phyloP scores from a whole-genome alignment of 92 coral and sea anemone species.

The Actinostola sp. region DNA sequence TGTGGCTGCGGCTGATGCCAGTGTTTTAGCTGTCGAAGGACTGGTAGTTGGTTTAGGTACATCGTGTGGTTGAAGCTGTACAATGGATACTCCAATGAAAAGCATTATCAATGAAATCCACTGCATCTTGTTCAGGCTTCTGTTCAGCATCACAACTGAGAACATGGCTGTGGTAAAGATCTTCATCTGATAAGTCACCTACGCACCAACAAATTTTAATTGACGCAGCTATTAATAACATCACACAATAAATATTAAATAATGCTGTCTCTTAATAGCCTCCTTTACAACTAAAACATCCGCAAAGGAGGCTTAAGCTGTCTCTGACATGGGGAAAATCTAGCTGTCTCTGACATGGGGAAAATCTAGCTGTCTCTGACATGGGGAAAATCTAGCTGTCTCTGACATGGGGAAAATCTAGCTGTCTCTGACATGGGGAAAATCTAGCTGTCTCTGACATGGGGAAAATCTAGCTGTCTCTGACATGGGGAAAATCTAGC shows the following conservation, averaged over 20 bases:
- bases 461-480: too few species aligned
- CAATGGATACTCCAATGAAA: constrained; percentile 90
- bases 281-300: too few species aligned
- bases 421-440: too few species aligned
- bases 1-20: constrained; percentile 8
- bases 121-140: constrained; percentile 80
- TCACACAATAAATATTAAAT: background rate
- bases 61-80: constrained; percentile 74
- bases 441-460: too few species aligned
- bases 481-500: too few species aligned
- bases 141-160: constrained; percentile 91
- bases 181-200: constrained; percentile 95
- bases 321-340: too few species aligned
- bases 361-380: too few species aligned
- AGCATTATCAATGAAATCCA: constrained; percentile 88
- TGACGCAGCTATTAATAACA: background rate
- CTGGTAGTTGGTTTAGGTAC: constrained; percentile 14
- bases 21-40: constrained; percentile 10
- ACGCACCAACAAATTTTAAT: background rate
- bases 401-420: too few species aligned
- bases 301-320: too few species aligned
- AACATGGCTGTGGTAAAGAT: constrained; percentile 94
- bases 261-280: too few species aligned
- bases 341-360: too few species aligned
- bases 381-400: too few species aligned